Percentiles rank a stretch among this genome's conserved stretches.
phyloP scores from a whole-genome alignment of 2,113 vertebrate genomes.

The Balaeniceps rex region DNA sequence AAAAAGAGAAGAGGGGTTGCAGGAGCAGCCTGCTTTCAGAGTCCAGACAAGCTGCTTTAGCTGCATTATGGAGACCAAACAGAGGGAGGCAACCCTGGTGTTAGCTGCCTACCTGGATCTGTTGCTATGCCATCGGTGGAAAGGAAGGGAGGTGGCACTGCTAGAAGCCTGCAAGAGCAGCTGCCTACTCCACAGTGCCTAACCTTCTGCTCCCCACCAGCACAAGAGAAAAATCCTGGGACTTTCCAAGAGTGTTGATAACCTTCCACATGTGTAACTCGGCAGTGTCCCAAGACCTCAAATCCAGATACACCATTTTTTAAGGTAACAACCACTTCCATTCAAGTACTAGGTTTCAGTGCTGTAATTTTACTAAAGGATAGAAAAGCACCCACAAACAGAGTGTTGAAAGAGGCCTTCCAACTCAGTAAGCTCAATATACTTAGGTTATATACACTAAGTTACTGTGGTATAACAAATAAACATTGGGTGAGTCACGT shows the following conservation, averaged over 20 bases:
- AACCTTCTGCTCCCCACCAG: neutral
- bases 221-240: neutral
- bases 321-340: neutral
- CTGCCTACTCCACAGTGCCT: neutral
- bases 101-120: neutral
- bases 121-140: neutral
- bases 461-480: neutral
- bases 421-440: neutral
- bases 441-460: neutral
- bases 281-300: neutral
- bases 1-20: neutral
- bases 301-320: neutral
- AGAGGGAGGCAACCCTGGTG: neutral
- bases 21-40: neutral
- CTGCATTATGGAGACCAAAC: neutral
- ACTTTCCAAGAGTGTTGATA: neutral
- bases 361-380: neutral
- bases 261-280: neutral
- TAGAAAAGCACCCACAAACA: neutral
- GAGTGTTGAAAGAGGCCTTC: neutral
- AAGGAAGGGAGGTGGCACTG: neutral
- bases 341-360: neutral
- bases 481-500: neutral
- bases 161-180: neutral
- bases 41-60: neutral